Percentiles rank a stretch among this genome's conserved stretches.
Evolutionary conservation across 2,797 vertebrate genomes (phyloP).

Genomic region (Catostomus latipinnis): DNA sequence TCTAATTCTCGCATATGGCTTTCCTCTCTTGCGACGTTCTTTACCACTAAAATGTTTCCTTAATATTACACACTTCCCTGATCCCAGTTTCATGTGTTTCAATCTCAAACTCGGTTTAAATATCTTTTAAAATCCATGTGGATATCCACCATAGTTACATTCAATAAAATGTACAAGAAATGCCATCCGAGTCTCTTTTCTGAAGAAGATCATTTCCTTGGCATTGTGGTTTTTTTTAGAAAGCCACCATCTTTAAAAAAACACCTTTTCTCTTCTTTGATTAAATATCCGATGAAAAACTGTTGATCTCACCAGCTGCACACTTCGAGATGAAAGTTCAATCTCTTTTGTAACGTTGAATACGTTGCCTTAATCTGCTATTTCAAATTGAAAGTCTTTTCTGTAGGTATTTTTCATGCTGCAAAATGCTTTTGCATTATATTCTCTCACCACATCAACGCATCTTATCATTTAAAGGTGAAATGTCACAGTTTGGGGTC

Average conservation of each 20-base stretch:
- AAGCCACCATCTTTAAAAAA: not conserved
- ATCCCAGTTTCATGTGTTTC: not conserved
- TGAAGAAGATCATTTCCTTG: constrained; percentile 32
- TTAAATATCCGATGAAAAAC: not conserved
- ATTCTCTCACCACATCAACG: constrained; percentile 21
- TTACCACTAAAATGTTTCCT: not conserved
- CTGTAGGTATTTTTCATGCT: too few relatives aligned
- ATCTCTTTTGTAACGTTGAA: not conserved
- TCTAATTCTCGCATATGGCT: constrained; percentile 74
- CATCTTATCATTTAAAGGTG: not conserved
- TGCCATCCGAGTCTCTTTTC: not conserved
- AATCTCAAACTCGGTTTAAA: not conserved
- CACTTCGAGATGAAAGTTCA: not conserved
- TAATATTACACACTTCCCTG: not conserved
- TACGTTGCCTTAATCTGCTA: not conserved
- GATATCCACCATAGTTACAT: constrained; percentile 9
- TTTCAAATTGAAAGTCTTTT: not conserved
- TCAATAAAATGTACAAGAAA: not conserved
- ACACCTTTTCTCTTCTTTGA: not conserved
- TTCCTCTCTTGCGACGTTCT: constrained; percentile 68
- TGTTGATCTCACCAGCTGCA: not conserved
- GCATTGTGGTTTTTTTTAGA: constrained; percentile 3
- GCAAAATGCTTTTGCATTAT: not conserved
- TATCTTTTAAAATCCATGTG: not conserved
- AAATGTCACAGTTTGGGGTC: constrained; percentile 58